phyloP scores from a whole-genome alignment of 2,797 vertebrate species.

The Leptodactylus fallax region DNA sequence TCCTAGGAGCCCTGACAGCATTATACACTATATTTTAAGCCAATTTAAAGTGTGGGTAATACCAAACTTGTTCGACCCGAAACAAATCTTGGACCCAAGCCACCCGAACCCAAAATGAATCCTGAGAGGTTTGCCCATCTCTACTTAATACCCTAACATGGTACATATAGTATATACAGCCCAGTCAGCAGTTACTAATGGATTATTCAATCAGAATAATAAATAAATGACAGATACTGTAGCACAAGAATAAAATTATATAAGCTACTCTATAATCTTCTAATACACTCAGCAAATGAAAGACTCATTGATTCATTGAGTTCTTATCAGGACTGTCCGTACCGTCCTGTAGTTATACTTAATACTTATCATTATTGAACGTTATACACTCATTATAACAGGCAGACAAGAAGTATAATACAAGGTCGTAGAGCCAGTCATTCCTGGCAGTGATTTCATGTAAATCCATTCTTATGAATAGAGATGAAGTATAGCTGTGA shows the following conservation, averaged over 20 bases:
- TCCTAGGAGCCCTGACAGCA: too few relatives aligned
- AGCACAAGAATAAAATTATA: not conserved
- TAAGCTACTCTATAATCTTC: not conserved
- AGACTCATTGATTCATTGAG: conserved; percentile 8
- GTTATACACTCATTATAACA: not conserved
- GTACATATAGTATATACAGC: too few relatives aligned
- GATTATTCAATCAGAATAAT: not conserved
- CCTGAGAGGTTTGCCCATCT: too few relatives aligned
- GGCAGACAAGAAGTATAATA: not conserved
- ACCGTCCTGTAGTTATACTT: not conserved
- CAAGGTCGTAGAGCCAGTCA: conserved; percentile 7
- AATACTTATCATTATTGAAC: not conserved
- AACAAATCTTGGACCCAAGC: too few relatives aligned
- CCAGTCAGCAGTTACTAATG: not conserved
- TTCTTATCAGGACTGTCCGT: not conserved
- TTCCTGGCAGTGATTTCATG: conserved; percentile 25
- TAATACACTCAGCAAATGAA: conserved; percentile 13
- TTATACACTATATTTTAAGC: too few relatives aligned
- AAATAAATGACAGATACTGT: not conserved
- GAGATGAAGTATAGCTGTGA: not conserved
- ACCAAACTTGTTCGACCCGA: too few relatives aligned
- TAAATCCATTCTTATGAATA: conserved; percentile 10
- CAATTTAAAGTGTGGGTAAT: too few relatives aligned
- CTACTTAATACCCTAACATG: too few relatives aligned
- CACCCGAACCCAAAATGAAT: too few relatives aligned